Base-by-base conservation (phyloP, 1,140 invertebrate species). In the Pseudomyrmex gracilis region DNA sequence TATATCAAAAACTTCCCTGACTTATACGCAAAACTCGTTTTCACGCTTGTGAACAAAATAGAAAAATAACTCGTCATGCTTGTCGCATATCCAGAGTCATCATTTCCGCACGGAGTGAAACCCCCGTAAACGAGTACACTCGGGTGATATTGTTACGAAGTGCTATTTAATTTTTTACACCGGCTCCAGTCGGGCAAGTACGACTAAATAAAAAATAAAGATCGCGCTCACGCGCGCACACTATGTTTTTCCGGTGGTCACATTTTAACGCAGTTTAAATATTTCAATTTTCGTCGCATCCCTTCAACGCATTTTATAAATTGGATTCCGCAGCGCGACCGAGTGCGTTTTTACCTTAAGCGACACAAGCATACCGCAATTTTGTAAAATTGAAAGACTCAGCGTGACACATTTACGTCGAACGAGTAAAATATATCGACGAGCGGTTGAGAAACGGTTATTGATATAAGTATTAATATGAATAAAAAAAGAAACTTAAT, bases 231-330 rank as follows among this genome's bases (percentile, higher is more conserved):
- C 49, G 7, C 66, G 60, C 64, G 47, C 47, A 47, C n/a, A 24
- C 47, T 47, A 71, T 80, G 71, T 60, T 58, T 80, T 71, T 80
- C 49, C 22, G 66, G 66, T 43, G 43, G 53, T 71, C 53, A 71
- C 66, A 80, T 80, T 80, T 80, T 80, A 80, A 80, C 76, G 43
- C 20, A 47, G 76, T 80, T 80, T 80, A 80, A 80, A 80, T 80
- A 80, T 80, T 80, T 80, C 76, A 80, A 70, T 80, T 71, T 80
- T 80, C 43, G 45, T 53, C 24, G 43, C 66, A n/a, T 34, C 66
- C 15, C 47, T 20, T 20, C 43, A 45, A 22, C 43, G 76, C 66
- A 68, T 80, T 78, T 78, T 80, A 70, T 70, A 80, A 57, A 10
- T 53, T 4, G 76, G 66, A 49, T 60, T n/a, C 64, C 47, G 58